A percentile compares a stretch with the other conserved stretches of the same genome.
Conservation (phyloP, 2,797 vertebrate species). For the Sitta carolinensis region DNA sequence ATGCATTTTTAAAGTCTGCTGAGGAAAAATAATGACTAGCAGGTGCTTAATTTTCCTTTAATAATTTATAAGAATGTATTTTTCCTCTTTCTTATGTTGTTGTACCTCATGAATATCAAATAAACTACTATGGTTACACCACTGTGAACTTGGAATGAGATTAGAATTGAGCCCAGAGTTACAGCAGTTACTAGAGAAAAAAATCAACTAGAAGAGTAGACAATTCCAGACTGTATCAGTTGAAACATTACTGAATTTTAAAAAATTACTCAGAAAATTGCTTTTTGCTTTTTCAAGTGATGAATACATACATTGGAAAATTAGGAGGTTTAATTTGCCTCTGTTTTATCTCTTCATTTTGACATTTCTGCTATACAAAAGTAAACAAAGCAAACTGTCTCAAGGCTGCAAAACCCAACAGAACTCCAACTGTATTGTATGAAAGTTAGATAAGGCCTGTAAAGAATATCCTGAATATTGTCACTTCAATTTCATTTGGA, state of each 20-base stretch:
- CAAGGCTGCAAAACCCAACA: neutral
- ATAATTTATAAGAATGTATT: slow-evolving; percentile 4
- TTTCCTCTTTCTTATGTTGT: neutral
- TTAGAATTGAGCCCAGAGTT: neutral
- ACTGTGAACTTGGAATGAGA: neutral
- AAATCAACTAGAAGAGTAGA: neutral
- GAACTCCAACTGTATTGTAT: neutral
- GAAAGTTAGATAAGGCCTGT: neutral
- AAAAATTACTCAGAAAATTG: neutral
- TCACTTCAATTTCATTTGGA: neutral
- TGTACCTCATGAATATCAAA: slow-evolving; percentile 10
- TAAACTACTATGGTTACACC: neutral
- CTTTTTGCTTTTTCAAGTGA: neutral
- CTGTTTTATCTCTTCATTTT: neutral
- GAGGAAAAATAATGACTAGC: neutral
- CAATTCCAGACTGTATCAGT: neutral
- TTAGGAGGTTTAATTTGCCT: neutral
- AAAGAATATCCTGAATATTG: neutral
- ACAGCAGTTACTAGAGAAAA: neutral
- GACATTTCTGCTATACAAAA: neutral
- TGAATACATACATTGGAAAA: neutral
- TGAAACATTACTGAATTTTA: neutral
- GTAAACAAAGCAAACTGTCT: neutral
- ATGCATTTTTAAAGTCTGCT: neutral
- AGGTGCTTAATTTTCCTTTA: slow-evolving; percentile 14